Conservation (phyloP, 2,888 invertebrate species). For the Archips crataeganus region DNA sequence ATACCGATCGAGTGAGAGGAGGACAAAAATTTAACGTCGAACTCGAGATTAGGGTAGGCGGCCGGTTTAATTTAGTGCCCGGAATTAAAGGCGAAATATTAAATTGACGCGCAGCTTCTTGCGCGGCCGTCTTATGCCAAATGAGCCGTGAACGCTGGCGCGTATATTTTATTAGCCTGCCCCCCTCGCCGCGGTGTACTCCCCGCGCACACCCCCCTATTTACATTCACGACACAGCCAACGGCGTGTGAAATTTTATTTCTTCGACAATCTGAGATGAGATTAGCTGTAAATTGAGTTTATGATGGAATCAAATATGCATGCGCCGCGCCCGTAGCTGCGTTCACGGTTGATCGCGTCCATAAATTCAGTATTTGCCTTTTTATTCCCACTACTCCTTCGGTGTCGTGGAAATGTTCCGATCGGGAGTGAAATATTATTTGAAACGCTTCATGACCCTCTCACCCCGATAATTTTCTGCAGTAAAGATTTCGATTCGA, state of each 20-base stretch:
- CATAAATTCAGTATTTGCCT: constrained; percentile 68
- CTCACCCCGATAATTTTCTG: constrained; percentile 40
- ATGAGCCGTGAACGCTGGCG: constrained; percentile 72
- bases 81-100: constrained; percentile 70
- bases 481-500: constrained; percentile 28
- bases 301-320: constrained; percentile 83
- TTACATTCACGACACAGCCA: constrained; percentile 76
- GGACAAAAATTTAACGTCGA: constrained; percentile 78
- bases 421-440: constrained; percentile 64
- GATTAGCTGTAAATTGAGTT: constrained; percentile 85
- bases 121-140: constrained; percentile 61
- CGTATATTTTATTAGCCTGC: constrained; percentile 71
- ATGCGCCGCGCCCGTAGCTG: constrained; percentile 60
- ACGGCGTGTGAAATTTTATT: constrained; percentile 84
- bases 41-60: constrained; percentile 62
- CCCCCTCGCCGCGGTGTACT: constrained; percentile 36
- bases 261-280: constrained; percentile 84
- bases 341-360: constrained; percentile 71
- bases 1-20: constrained; percentile 71
- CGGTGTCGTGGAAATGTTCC: constrained; percentile 63
- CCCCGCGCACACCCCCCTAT: constrained; percentile 55
- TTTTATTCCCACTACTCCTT: constrained; percentile 65
- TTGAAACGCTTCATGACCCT: constrained; percentile 48
- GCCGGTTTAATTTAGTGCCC: constrained; percentile 69
- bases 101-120: constrained; percentile 64